A percentile compares a stretch with the other conserved stretches of the same genome.
Conservation (phyloP, 2,888 invertebrate species). For the Lottia scabra region DNA sequence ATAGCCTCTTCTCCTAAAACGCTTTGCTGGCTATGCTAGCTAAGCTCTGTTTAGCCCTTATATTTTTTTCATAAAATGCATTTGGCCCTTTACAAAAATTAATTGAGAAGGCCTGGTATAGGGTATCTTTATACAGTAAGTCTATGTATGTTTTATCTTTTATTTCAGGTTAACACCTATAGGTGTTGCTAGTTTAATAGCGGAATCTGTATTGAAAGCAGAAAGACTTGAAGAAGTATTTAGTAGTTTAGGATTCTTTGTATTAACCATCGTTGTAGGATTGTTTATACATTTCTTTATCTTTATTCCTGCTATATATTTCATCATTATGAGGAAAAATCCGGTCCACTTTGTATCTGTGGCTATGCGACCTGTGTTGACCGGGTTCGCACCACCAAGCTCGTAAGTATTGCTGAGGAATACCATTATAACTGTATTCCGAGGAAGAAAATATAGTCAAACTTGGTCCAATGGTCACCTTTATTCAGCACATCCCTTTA, state of each 20-base stretch:
- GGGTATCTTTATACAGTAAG: no score
- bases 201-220: conserved; percentile 26
- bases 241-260: conserved; percentile 30
- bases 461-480: no score
- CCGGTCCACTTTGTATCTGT: conserved; percentile 23
- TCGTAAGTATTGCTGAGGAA: conserved; percentile 24
- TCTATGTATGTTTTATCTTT: no score
- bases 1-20: no score
- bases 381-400: conserved; percentile 32
- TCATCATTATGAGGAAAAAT: conserved; percentile 22
- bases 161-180: conserved; percentile 33
- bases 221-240: conserved; percentile 24
- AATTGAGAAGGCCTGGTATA: no score
- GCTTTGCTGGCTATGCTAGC: no score
- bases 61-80: no score
- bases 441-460: no score
- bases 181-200: conserved; percentile 34
- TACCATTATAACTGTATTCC: no score
- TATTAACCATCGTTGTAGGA: conserved; percentile 29
- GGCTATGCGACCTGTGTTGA: conserved; percentile 25
- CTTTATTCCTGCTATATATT: conserved; percentile 22
- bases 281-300: conserved; percentile 27
- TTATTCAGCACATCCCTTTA: no score
- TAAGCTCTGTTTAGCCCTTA: no score
- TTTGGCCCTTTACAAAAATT: no score